Percentiles rank a stretch among this genome's conserved stretches.
phyloP scores from a whole-genome alignment of 1,140 invertebrate species.

The Pachyrhynchus sulphureomaculatus region DNA sequence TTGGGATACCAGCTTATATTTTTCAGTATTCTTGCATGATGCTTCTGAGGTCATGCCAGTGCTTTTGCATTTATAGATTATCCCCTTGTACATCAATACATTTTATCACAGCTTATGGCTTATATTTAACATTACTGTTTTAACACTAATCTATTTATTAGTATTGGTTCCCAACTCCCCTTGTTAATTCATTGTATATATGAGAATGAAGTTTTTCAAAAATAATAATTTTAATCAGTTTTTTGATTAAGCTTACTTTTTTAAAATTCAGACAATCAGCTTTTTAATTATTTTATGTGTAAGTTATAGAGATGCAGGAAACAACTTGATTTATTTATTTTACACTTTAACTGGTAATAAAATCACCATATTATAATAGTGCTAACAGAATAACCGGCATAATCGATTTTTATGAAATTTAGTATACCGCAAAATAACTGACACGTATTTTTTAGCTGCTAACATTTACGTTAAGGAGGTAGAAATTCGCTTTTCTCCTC shows the following conservation, averaged over 20 bases:
- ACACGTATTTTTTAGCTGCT: no score
- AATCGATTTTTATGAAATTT: no score
- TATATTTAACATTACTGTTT: constrained; percentile 39
- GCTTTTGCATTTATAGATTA: constrained; percentile 41
- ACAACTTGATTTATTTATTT: no score
- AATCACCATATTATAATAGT: no score
- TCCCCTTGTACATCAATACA: constrained; percentile 17
- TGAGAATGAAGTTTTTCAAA: constrained; percentile 33
- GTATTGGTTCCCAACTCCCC: constrained; percentile 43
- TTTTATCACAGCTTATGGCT: constrained; percentile 38
- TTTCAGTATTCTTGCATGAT: constrained; percentile 48
- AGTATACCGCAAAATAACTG: no score
- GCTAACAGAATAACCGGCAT: no score
- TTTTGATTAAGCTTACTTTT: background rate
- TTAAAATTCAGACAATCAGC: background rate
- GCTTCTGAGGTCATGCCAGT: constrained; percentile 48
- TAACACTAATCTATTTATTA: constrained; percentile 43
- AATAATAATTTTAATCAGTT: constrained; percentile 24
- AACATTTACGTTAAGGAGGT: no score
- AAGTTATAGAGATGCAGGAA: no score
- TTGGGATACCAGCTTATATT: constrained; percentile 46
- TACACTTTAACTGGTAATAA: no score
- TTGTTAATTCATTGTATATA: constrained; percentile 25
- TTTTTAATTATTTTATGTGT: no score
- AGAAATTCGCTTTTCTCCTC: no score